A percentile compares a stretch with the other conserved stretches of the same genome.
Conservation (phyloP, 2,113 vertebrate species). For the Mystacornis crossleyi region DNA sequence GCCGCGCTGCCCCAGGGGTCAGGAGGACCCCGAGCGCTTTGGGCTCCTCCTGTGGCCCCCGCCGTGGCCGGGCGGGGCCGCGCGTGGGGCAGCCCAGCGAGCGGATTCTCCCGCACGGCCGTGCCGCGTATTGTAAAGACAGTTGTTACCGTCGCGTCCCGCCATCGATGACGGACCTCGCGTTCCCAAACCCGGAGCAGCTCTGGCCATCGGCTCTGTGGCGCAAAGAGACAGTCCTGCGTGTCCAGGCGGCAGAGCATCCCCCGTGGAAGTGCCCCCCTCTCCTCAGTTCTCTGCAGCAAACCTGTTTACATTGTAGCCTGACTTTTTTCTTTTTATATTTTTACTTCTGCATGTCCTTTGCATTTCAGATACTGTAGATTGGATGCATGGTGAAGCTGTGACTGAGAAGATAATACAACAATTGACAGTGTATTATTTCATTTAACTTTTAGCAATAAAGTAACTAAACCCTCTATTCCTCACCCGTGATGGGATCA, state of each 20-base stretch:
- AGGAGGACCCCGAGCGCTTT: fast-evolving
- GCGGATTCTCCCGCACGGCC: not conserved
- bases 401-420: slow-evolving; percentile 90
- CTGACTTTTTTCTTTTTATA: slow-evolving; percentile 76
- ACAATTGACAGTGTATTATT: slow-evolving; percentile 91
- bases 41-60: fast-evolving
- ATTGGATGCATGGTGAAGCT: slow-evolving; percentile 98
- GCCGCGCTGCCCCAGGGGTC: fast-evolving
- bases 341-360: slow-evolving; percentile 94
- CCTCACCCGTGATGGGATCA: slow-evolving; percentile 83
- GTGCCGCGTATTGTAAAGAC: not conserved
- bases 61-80: not conserved
- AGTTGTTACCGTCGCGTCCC: not conserved
- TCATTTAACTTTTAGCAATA: slow-evolving; percentile 98
- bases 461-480: slow-evolving; percentile 78
- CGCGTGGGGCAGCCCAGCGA: not conserved
- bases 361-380: slow-evolving; percentile 96
- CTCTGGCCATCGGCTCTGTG: not conserved
- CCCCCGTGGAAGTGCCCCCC: slow-evolving; percentile 42
- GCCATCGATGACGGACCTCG: not conserved
- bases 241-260: not conserved
- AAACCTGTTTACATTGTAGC: slow-evolving; percentile 78
- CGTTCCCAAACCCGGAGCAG: not conserved
- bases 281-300: slow-evolving; percentile 73
- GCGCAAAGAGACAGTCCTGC: slow-evolving; percentile 38